phyloP scores from a whole-genome alignment of 2,888 invertebrate species.

The Leuctra nigra region DNA sequence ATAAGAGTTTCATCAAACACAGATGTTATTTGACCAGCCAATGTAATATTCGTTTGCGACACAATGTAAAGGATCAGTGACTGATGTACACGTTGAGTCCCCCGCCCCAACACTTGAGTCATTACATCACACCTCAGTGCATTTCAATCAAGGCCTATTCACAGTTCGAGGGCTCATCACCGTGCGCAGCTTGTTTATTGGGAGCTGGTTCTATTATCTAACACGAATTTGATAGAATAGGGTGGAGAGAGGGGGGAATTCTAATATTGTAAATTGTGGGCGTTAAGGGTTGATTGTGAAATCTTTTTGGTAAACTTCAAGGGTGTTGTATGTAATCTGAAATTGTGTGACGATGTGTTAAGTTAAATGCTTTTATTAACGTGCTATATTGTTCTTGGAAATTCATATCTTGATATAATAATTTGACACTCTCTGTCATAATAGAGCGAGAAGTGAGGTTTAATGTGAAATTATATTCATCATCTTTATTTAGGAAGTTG shows the following conservation, averaged over 20 bases:
- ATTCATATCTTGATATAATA: too few species aligned
- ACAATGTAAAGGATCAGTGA: too few species aligned
- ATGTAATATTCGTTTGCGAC: not conserved
- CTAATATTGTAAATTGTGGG: not conserved
- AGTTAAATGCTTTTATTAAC: too few species aligned
- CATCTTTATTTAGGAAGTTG: too few species aligned
- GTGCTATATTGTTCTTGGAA: too few species aligned
- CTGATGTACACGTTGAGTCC: too few species aligned
- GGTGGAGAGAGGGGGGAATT: not conserved
- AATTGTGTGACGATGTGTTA: not conserved
- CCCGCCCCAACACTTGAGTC: constrained; percentile 18
- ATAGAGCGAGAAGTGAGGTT: too few species aligned
- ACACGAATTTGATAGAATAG: not conserved
- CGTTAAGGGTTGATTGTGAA: not conserved
- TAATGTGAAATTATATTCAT: too few species aligned
- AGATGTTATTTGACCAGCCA: constrained; percentile 11
- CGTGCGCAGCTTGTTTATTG: not conserved
- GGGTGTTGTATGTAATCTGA: too few species aligned
- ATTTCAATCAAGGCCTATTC: constrained; percentile 21
- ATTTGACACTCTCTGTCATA: too few species aligned
- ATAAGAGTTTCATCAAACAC: constrained; percentile 12
- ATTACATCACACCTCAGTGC: constrained; percentile 22
- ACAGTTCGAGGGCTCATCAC: constrained; percentile 9
- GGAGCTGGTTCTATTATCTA: not conserved
- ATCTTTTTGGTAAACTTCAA: constrained; percentile 4